Evolutionary conservation across 2,888 invertebrate genomes (phyloP).

Genomic region (Salpingus planirostris): DNA sequence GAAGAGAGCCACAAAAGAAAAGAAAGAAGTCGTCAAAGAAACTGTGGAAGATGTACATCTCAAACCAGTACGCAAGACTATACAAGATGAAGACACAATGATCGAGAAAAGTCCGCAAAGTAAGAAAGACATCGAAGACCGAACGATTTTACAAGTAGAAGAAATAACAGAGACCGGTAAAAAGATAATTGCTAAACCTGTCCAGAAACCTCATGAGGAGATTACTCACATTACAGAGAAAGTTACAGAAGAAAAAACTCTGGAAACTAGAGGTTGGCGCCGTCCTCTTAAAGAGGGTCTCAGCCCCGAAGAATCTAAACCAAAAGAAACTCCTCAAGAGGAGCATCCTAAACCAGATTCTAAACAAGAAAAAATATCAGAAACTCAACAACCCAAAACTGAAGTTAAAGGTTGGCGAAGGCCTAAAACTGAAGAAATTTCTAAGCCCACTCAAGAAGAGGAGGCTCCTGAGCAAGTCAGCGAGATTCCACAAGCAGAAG

Average conservation of each 20-base stretch:
- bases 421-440: constrained; percentile 22
- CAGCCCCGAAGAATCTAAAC: too few species aligned
- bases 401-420: constrained; percentile 2
- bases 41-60: constrained; percentile 21
- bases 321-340: constrained; percentile 17
- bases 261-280: constrained; percentile 6
- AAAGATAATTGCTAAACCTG: not conserved
- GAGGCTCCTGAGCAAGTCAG: constrained; percentile 1
- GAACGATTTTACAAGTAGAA: constrained; percentile 3
- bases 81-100: constrained; percentile 32
- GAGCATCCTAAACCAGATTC: constrained; percentile 1
- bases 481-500: constrained; percentile 3
- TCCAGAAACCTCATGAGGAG: constrained; percentile 2
- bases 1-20: constrained; percentile 39
- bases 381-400: constrained; percentile 2
- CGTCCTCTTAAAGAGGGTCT: constrained; percentile 25
- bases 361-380: constrained; percentile 15
- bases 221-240: not conserved
- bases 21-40: constrained; percentile 40
- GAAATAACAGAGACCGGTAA: constrained; percentile 7
- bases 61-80: constrained; percentile 16
- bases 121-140: not conserved
- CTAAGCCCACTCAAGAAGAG: constrained; percentile 1
- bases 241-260: constrained; percentile 3
- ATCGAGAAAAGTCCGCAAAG: not conserved